Conservation (phyloP, 2,113 vertebrate genomes). For the Phrynocephalus versicolor region DNA sequence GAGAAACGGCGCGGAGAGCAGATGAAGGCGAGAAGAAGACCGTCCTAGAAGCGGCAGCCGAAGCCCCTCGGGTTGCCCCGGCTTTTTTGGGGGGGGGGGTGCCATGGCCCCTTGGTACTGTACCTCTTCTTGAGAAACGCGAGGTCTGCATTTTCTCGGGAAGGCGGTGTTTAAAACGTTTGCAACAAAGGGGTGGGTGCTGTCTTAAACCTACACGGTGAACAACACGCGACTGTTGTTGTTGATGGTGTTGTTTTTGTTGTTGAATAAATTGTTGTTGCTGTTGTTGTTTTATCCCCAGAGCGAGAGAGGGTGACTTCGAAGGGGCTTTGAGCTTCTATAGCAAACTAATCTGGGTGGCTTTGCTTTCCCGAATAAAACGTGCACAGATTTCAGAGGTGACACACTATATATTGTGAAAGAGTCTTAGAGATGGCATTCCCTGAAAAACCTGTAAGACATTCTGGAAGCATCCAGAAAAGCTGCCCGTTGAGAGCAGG, state of each 20-base stretch:
- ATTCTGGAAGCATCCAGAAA: not conserved
- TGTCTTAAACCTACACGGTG: not conserved
- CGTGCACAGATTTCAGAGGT: not conserved
- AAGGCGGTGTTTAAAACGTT: not conserved
- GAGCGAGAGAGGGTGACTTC: too few relatives aligned
- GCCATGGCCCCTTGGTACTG: not conserved
- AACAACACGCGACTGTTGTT: too few relatives aligned
- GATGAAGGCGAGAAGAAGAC: too few relatives aligned
- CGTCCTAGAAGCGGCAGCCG: too few relatives aligned
- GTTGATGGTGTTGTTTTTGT: too few relatives aligned
- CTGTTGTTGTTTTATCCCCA: too few relatives aligned
- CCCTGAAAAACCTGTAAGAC: not conserved
- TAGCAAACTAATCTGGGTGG: too few relatives aligned
- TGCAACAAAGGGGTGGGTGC: not conserved
- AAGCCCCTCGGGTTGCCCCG: too few relatives aligned
- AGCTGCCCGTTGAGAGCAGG: not conserved
- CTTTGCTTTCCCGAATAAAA: not conserved
- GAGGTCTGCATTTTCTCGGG: not conserved
- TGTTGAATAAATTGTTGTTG: too few relatives aligned
- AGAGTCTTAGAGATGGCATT: not conserved
- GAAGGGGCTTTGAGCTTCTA: too few relatives aligned
- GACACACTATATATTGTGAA: not conserved
- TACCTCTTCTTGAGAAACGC: not conserved
- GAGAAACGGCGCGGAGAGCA: not conserved
- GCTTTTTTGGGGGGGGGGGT: not conserved